These are phyloP conservation scores for Cyclophora punctaria DNA, from an alignment of 2,888 invertebrate genomes.

Conservation along the genomic window DNA sequence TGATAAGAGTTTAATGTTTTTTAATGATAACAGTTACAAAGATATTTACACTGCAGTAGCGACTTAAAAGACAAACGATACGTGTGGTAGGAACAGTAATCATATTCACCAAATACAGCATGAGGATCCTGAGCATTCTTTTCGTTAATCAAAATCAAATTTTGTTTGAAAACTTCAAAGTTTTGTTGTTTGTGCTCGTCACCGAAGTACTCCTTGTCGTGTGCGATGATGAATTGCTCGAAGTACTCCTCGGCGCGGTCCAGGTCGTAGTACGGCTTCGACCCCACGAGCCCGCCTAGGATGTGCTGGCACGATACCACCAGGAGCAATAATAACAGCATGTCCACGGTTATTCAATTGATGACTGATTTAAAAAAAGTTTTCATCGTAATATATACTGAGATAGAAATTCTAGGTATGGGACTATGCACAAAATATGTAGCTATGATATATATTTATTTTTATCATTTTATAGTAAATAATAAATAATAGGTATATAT, in stretches of 20 bases:
- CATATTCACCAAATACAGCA: not conserved
- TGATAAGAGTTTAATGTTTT: too few relatives aligned
- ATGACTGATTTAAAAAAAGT: too few relatives aligned
- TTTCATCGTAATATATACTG: too few relatives aligned
- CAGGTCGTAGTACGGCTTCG: not conserved
- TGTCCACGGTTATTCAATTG: not conserved
- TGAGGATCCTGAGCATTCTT: not conserved
- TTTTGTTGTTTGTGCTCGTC: not conserved
- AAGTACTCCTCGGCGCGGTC: slow-evolving; percentile 1
- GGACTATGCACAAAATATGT: too few relatives aligned
- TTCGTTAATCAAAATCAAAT: not conserved
- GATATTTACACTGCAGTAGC: too few relatives aligned
- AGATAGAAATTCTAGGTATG: too few relatives aligned
- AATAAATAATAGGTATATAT: too few relatives aligned
- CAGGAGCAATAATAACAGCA: not conserved
- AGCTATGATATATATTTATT: too few relatives aligned
- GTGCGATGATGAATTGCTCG: not conserved
- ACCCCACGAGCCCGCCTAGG: not conserved
- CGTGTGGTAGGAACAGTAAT: too few relatives aligned
- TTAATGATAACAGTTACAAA: too few relatives aligned
- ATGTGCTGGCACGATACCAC: not conserved
- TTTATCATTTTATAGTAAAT: too few relatives aligned
- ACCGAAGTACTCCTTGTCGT: not conserved
- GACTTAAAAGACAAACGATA: too few relatives aligned
- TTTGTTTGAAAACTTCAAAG: not conserved